A percentile compares a stretch with the other conserved stretches of the same genome.
Conservation (phyloP, 23 tunicate genomes). For the Pegea sp. region DNA sequence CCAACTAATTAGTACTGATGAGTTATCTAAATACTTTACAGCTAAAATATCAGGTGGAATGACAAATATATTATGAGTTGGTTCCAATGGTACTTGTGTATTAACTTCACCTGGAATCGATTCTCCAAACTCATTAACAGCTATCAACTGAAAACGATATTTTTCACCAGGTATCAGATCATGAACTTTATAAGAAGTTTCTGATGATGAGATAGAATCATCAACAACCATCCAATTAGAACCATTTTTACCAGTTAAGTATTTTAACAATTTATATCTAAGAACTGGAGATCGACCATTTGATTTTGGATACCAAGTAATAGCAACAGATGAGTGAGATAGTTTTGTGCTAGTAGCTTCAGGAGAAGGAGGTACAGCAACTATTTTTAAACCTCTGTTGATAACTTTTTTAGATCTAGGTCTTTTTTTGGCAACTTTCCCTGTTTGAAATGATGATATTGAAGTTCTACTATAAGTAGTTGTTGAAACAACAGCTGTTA, state of each 20-base stretch:
- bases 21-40: not conserved
- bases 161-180: not conserved
- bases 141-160: not conserved
- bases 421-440: no score
- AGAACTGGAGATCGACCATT: not conserved
- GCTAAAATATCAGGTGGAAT: not conserved
- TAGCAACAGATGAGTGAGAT: not conserved
- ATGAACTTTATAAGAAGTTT: not conserved
- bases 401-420: not conserved
- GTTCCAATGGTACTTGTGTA: not conserved
- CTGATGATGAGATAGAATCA: not conserved
- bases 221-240: not conserved
- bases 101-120: not conserved
- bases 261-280: not conserved
- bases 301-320: not conserved
- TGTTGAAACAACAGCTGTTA: not conserved
- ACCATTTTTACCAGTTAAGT: not conserved
- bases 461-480: not conserved
- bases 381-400: not conserved
- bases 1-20: not conserved
- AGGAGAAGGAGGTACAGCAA: not conserved
- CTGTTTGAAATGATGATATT: not conserved
- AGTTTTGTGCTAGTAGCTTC: not conserved
- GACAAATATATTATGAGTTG: not conserved
- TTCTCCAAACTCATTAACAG: not conserved